phyloP scores from a whole-genome alignment of 2,113 vertebrate species.

The Tachycineta bicolor region DNA sequence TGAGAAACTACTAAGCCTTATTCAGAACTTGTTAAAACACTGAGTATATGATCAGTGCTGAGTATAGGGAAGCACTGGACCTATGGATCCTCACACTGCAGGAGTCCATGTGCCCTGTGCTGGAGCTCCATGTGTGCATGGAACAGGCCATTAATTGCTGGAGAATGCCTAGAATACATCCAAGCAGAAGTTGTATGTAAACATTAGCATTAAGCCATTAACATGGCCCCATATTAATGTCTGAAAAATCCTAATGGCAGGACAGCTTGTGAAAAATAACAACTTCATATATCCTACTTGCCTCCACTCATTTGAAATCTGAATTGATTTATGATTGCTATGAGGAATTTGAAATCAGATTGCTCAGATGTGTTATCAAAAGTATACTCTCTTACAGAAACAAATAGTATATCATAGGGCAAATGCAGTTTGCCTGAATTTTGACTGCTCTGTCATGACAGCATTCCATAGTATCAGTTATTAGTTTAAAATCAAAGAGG shows the following conservation, averaged over 20 bases:
- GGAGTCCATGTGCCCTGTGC: not conserved
- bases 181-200: not conserved
- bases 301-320: not conserved
- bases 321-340: not conserved
- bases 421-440: not conserved
- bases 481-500: not conserved
- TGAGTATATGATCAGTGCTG: not conserved
- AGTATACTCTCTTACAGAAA: not conserved
- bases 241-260: not conserved
- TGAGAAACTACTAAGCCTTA: not conserved
- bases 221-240: not conserved
- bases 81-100: not conserved
- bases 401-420: not conserved
- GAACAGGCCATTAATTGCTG: not conserved
- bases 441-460: not conserved
- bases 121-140: not conserved
- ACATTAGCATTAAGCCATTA: not conserved
- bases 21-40: not conserved
- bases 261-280: not conserved
- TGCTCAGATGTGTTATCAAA: not conserved
- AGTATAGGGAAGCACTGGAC: not conserved
- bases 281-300: not conserved
- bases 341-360: not conserved
- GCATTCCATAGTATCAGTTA: not conserved
- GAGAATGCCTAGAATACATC: not conserved